Base-by-base conservation (phyloP, 2,113 vertebrate species). In the Oreochromis aureus region DNA sequence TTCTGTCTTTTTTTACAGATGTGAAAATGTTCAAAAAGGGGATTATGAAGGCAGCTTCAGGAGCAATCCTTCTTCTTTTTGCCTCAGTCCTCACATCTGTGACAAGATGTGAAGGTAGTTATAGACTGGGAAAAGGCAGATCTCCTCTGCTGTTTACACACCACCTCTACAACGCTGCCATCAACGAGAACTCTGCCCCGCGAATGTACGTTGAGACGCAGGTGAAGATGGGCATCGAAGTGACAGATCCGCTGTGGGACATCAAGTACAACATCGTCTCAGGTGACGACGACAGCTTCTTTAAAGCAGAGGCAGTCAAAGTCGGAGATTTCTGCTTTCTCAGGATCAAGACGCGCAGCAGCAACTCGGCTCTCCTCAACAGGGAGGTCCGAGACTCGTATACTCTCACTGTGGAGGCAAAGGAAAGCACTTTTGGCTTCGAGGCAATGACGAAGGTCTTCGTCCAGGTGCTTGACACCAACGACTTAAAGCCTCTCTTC, bases 401-500 rank as follows among this genome's bases (percentile, higher is more conserved):
- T 85, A 95, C 96, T 3, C 95, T 99, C 83, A 97, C 97, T 15
- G 94, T 99, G 76, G 97, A 98, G 90, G 98, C 98, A 53, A 95
- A 94, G 0, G 99, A 98, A 86, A 97, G 91, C 86, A 96, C 94
- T n/a, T 95, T 91, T 78, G 85, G 95, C 12, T 94, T 96, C 0
- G 95, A 97, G 90, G 95, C 96, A 1, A 95, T 96, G 95, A 97
- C 98, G 3, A 98, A 97, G 22, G 98, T 99, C 36, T 94, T 96
- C 59, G 94, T 99, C 24, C 97, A 95, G 36, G 97, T 99, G 88
- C 96, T 99, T 58, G 99, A 99, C 94, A 97, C 95, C 85, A 99
- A 99, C 41, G 99, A 99, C 94, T 94, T 99, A 84, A 99, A 98
- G 84, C 98, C 98, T 7, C 98, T 99, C 22, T 99, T 99, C 94